Base-by-base conservation (phyloP, 2,888 invertebrate genomes). In the Brachypalpus laphriformis region DNA sequence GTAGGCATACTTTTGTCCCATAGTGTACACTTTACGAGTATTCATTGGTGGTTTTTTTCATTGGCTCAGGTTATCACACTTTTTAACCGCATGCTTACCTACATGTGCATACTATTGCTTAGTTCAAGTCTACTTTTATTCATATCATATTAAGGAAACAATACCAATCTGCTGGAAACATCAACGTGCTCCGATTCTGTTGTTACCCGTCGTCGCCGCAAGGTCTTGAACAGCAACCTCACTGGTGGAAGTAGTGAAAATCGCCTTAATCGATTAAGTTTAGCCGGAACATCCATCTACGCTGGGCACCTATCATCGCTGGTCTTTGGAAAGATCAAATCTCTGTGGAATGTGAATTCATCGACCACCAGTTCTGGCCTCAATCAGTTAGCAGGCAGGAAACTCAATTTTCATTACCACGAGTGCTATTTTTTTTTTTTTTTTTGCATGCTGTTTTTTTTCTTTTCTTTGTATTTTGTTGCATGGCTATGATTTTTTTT, bases 321-420 rank as follows among this genome's bases (percentile, higher is more conserved):
- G 90, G 96, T 97, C 89, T 95, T 97, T 92, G 96, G 96, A 91
- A 97, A 97, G 94, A 97, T 97, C 92, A 96, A 96, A 90, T 97
- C 97, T 54, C 93, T 97, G 86, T 97, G 97, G 97, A 96, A 95
- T 88, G 95, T 95, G 87, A 96, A 96, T 90, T 94, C 95, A 65
- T 95, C 94, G 86, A 94, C 95, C 87, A 94, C 95, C 82, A 95
- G 94, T 92, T 92, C 94, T 82, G 97, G 97, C 89, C 94, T 97
- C 90, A 97, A 97, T 93, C 96, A 96, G 92, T 93, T 97, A 89
- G 94, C 96, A 96, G 94, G 94, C 94, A 94, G 93, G 94, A 90
- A 87, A 86, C 68, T 82, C 86, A 61, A 31, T 70, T 80, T 74
- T 51, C 42, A 51, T 49, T 63, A 54, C 75, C 31, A 40, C 59